Evolutionary conservation across 2,113 vertebrate genomes (phyloP).

Genomic region (Megaleporinus macrocephalus): DNA sequence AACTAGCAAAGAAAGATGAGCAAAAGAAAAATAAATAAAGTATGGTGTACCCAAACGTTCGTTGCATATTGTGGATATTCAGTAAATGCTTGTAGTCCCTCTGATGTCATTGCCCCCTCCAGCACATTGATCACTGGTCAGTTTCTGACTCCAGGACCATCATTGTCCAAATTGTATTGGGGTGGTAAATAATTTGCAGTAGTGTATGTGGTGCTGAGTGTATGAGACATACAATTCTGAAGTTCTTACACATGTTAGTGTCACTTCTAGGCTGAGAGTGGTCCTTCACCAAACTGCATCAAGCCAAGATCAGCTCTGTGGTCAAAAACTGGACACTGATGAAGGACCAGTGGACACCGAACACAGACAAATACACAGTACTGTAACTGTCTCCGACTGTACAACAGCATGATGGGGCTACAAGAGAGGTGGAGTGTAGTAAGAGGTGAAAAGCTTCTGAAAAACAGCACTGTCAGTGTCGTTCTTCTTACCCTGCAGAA

Average conservation of each 20-base stretch:
- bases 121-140: not conserved
- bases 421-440: not conserved
- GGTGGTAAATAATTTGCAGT: not conserved
- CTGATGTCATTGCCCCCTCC: not conserved
- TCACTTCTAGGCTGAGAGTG: not conserved
- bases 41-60: not conserved
- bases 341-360: too few relatives aligned
- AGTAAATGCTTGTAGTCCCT: not conserved
- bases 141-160: not conserved
- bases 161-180: not conserved
- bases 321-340: not conserved
- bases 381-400: too few relatives aligned
- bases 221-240: not conserved
- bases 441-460: not conserved
- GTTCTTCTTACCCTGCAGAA: not conserved
- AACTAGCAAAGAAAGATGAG: not conserved
- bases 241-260: not conserved
- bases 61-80: not conserved
- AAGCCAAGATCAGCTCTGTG: not conserved
- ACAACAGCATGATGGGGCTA: not conserved
- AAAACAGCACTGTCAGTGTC: not conserved
- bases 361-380: too few relatives aligned
- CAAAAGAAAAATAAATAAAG: not conserved
- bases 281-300: not conserved
- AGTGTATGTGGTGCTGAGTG: not conserved